These are phyloP conservation scores for Pteromalus puparum DNA, from an alignment of 1,140 invertebrate species.

Conservation along the genomic window DNA sequence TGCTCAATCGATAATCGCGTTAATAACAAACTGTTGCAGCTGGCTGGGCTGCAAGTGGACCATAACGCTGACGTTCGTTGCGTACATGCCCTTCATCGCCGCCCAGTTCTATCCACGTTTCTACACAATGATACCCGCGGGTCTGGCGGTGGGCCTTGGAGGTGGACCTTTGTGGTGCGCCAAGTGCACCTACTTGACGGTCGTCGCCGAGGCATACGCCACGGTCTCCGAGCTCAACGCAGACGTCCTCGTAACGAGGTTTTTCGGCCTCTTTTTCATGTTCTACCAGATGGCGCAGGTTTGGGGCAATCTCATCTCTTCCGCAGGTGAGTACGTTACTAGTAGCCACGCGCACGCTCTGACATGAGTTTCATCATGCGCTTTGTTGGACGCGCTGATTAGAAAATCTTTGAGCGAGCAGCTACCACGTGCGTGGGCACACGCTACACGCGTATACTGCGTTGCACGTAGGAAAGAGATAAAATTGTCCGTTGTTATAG, in stretches of 20 bases:
- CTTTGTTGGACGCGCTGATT: neutral
- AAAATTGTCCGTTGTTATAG: too few species aligned
- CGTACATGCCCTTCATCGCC: constrained; percentile 91
- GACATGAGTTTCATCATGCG: neutral
- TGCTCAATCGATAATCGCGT: neutral
- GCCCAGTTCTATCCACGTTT: constrained; percentile 91
- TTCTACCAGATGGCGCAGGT: constrained; percentile 95
- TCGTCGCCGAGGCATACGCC: constrained; percentile 84
- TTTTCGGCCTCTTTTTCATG: constrained; percentile 95
- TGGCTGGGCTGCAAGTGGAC: constrained; percentile 92
- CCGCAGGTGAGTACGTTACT: constrained; percentile 78
- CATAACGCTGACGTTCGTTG: constrained; percentile 86
- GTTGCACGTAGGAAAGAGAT: too few species aligned
- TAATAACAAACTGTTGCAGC: constrained; percentile 72
- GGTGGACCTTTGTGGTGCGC: constrained; percentile 93
- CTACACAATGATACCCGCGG: constrained; percentile 90
- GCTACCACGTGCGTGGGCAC: neutral
- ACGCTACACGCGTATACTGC: neutral
- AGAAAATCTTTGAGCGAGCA: constrained; percentile 1
- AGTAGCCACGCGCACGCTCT: neutral
- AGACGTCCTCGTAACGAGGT: constrained; percentile 86
- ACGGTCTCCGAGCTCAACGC: constrained; percentile 80
- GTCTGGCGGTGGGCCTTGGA: constrained; percentile 88
- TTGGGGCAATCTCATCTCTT: constrained; percentile 95
- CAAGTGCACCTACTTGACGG: constrained; percentile 91